phyloP scores from a whole-genome alignment of 2,888 invertebrate species.

The Agrotis ipsilon region DNA sequence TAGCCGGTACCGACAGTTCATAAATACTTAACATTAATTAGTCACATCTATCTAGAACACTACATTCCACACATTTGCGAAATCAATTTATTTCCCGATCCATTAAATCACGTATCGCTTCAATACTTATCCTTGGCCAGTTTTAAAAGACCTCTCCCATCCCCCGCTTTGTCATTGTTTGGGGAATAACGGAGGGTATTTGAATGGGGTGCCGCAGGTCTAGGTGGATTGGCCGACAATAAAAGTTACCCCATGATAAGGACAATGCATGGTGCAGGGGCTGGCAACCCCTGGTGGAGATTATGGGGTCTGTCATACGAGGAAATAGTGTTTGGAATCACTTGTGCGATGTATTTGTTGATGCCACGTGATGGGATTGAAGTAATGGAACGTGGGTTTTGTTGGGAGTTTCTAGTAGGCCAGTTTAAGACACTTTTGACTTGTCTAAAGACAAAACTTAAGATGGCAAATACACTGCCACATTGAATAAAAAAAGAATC shows the following conservation, averaged over 20 bases:
- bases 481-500: too few relatives aligned
- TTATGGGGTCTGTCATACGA: constrained; percentile 75
- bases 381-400: constrained; percentile 31
- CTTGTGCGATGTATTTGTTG: constrained; percentile 77
- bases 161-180: constrained; percentile 64
- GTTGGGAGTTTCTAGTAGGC: too few relatives aligned
- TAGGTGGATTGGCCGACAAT: constrained; percentile 77
- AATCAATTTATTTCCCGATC: constrained; percentile 89
- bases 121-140: constrained; percentile 80
- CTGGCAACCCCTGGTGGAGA: constrained; percentile 82
- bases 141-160: constrained; percentile 64
- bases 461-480: too few relatives aligned
- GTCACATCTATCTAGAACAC: constrained; percentile 69
- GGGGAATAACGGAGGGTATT: constrained; percentile 57
- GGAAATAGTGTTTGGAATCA: constrained; percentile 80
- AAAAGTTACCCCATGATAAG: constrained; percentile 88
- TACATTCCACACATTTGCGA: constrained; percentile 75
- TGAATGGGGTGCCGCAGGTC: constrained; percentile 77
- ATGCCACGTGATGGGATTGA: constrained; percentile 36
- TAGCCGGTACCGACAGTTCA: constrained; percentile 10
- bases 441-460: too few relatives aligned
- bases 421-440: too few relatives aligned
- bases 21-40: constrained; percentile 66
- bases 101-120: constrained; percentile 87
- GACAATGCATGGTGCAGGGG: constrained; percentile 88